phyloP scores from a whole-genome alignment of 2,888 invertebrate species.

The Cotesia congregata region DNA sequence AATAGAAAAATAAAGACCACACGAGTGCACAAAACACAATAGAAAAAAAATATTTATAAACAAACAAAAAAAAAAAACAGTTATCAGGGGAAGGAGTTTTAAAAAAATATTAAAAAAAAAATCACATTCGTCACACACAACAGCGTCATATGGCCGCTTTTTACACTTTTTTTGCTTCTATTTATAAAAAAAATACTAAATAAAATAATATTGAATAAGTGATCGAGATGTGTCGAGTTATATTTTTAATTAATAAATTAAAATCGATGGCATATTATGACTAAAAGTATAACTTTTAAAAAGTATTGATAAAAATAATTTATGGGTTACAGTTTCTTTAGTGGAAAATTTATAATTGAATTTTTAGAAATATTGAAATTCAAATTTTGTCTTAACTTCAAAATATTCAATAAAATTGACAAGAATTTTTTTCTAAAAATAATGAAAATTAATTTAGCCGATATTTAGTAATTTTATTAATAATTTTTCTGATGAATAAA shows the following conservation, averaged over 20 bases:
- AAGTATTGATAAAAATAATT: too few relatives aligned
- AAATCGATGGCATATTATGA: background rate
- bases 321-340: background rate
- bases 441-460: too few relatives aligned
- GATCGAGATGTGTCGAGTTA: background rate
- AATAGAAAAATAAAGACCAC: constrained; percentile 20
- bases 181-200: constrained; percentile 13
- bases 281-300: background rate
- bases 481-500: too few relatives aligned
- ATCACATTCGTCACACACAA: constrained; percentile 53
- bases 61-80: constrained; percentile 43
- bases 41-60: constrained; percentile 44
- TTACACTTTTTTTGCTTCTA: constrained; percentile 29
- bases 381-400: too few relatives aligned
- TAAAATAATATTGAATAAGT: background rate
- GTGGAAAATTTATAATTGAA: background rate
- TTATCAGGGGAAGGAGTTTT: constrained; percentile 37
- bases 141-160: constrained; percentile 59
- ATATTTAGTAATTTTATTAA: too few relatives aligned
- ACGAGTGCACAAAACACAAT: constrained; percentile 18
- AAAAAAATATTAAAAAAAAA: constrained; percentile 58
- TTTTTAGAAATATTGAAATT: too few relatives aligned
- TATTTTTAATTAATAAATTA: background rate
- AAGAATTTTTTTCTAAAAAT: too few relatives aligned
- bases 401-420: too few relatives aligned